Conservation (phyloP, 2,113 vertebrate genomes). For the Hyperopisus bebe region DNA sequence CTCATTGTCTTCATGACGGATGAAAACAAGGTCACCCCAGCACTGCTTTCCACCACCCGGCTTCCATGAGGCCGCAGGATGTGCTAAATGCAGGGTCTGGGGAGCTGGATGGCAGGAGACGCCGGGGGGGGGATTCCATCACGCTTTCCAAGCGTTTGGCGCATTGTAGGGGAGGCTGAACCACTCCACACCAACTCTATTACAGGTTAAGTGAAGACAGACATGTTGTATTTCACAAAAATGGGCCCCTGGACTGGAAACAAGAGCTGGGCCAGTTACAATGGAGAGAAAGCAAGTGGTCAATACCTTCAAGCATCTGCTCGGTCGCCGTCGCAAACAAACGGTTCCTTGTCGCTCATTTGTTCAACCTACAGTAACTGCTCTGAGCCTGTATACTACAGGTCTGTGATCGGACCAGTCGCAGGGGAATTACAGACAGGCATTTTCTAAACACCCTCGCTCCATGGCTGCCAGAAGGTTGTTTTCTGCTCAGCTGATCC, state of each 20-base stretch:
- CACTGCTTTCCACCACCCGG: not conserved
- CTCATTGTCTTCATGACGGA: not conserved
- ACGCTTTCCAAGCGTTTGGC: slow-evolving; percentile 35
- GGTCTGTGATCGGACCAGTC: slow-evolving; percentile 32
- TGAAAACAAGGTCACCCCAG: not conserved
- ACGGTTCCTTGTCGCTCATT: slow-evolving; percentile 12
- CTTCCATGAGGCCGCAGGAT: not conserved
- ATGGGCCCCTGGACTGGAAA: slow-evolving; percentile 12
- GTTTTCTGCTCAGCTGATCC: not conserved
- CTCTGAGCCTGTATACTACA: slow-evolving; percentile 27
- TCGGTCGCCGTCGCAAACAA: not conserved
- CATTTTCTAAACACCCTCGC: not conserved
- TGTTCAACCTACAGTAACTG: slow-evolving; percentile 17
- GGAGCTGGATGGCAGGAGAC: not conserved
- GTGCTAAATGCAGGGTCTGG: not conserved
- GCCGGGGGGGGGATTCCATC: slow-evolving; percentile 9
- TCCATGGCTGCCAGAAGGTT: not conserved
- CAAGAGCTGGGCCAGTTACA: not conserved
- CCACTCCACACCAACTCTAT: slow-evolving; percentile 17
- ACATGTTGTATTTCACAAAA: slow-evolving; percentile 12
- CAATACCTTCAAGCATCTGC: not conserved
- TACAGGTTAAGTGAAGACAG: slow-evolving; percentile 16
- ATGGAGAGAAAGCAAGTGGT: not conserved
- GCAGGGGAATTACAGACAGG: slow-evolving; percentile 19
- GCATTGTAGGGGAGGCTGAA: slow-evolving; percentile 21